Evolutionary conservation across 2,113 vertebrate genomes (phyloP).

Genomic region (Gobio gobio): DNA sequence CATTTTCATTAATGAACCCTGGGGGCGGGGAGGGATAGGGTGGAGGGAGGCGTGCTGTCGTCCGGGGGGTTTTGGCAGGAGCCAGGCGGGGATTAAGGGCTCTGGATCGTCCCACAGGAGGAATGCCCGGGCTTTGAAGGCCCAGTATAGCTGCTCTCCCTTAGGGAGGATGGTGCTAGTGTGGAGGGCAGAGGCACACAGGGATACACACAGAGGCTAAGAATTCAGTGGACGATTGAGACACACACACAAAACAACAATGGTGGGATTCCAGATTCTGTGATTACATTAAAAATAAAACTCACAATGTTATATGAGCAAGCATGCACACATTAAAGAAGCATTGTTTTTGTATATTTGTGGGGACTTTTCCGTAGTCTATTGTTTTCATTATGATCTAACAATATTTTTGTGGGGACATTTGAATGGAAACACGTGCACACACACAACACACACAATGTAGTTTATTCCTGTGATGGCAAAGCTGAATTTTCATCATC

Average conservation of each 20-base stretch:
- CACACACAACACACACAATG: too few relatives aligned
- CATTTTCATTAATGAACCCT: constrained; percentile 73
- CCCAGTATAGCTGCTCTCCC: constrained; percentile 68
- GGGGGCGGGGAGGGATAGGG: constrained; percentile 46
- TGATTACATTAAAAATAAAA: background rate
- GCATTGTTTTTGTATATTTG: too few relatives aligned
- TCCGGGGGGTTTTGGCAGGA: constrained; percentile 78
- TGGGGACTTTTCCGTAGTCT: too few relatives aligned
- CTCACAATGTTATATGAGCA: background rate
- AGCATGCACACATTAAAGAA: background rate
- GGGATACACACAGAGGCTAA: constrained; percentile 72
- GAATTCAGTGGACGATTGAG: constrained; percentile 75
- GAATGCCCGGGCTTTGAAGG: constrained; percentile 78
- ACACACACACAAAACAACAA: constrained; percentile 28
- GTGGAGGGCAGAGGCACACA: constrained; percentile 53
- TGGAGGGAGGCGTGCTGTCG: constrained; percentile 64
- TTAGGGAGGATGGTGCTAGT: constrained; percentile 56
- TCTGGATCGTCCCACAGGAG: constrained; percentile 78
- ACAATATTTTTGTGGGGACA: too few relatives aligned
- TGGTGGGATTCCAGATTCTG: background rate
- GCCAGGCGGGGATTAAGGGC: constrained; percentile 81
- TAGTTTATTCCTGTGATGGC: too few relatives aligned
- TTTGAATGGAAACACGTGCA: too few relatives aligned
- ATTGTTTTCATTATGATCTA: too few relatives aligned
- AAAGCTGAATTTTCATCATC: too few relatives aligned